Evolutionary conservation across 1,140 invertebrate species (phyloP).

Genomic region (Doryteuthis pealeii): DNA sequence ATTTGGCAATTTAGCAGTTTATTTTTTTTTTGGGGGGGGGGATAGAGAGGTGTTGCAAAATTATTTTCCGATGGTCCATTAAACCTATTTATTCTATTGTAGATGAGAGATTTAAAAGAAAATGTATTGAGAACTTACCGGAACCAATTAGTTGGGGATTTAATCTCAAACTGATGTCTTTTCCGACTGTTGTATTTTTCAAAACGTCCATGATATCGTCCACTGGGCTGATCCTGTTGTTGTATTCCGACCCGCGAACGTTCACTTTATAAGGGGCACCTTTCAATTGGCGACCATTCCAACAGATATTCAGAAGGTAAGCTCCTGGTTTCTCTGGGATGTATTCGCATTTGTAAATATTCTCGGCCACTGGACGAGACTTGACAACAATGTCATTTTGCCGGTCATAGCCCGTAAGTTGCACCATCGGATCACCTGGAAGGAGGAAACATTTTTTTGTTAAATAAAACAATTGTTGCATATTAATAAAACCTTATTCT

Average conservation of each 20-base stretch:
- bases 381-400: not conserved
- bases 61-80: too few relatives aligned
- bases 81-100: too few relatives aligned
- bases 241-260: not conserved
- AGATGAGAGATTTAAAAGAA: not conserved
- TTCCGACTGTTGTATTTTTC: not conserved
- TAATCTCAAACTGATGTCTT: not conserved
- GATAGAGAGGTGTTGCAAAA: too few relatives aligned
- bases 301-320: not conserved
- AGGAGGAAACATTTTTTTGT: too few relatives aligned
- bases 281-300: constrained; percentile 2
- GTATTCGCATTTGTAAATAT: constrained; percentile 1
- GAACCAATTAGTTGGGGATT: not conserved
- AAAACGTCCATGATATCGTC: not conserved
- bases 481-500: too few relatives aligned
- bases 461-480: too few relatives aligned
- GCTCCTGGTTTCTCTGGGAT: not conserved
- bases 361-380: not conserved
- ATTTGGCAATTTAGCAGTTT: too few relatives aligned
- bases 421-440: not conserved
- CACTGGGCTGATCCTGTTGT: not conserved
- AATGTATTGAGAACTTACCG: not conserved
- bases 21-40: too few relatives aligned
- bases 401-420: not conserved
- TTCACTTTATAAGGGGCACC: not conserved